Percentiles rank a stretch among this genome's conserved stretches.
These are phyloP conservation scores for Molossus alvarezi DNA, from an alignment of 2,797 vertebrate genomes.

Conservation along the genomic window DNA sequence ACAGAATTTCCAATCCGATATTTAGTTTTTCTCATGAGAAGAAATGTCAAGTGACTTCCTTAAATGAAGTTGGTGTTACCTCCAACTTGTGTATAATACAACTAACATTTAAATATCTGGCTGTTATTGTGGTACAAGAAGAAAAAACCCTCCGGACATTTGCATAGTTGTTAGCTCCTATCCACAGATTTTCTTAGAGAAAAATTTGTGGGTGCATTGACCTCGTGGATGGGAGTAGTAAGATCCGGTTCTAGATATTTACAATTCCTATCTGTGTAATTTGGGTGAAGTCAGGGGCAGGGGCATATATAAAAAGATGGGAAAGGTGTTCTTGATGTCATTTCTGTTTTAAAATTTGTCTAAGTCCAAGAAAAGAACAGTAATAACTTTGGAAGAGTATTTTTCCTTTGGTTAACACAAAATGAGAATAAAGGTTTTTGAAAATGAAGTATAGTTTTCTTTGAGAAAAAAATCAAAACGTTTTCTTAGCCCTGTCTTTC, in stretches of 20 bases:
- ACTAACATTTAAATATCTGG: neutral
- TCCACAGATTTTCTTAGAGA: slow-evolving; percentile 5
- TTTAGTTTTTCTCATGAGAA: slow-evolving; percentile 32
- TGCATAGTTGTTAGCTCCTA: neutral
- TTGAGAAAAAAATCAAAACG: neutral
- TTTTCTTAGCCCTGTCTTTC: neutral
- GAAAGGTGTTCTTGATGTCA: neutral
- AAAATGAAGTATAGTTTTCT: slow-evolving; percentile 14
- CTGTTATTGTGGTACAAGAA: neutral
- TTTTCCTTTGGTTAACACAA: neutral
- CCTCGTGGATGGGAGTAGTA: neutral
- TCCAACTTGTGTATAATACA: neutral
- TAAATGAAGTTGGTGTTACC: neutral
- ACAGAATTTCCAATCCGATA: neutral
- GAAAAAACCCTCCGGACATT: neutral
- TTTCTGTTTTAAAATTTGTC: slow-evolving; percentile 16
- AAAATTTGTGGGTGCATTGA: neutral
- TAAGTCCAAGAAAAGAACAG: neutral
- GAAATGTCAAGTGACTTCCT: neutral
- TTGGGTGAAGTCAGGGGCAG: neutral
- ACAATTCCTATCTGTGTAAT: neutral
- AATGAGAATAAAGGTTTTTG: slow-evolving; percentile 1
- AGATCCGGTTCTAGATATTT: neutral
- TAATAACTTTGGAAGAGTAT: neutral
- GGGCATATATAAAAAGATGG: slow-evolving; percentile 24